Conservation (phyloP, 1,140 invertebrate genomes). For the Macrocentrus cingulum region DNA sequence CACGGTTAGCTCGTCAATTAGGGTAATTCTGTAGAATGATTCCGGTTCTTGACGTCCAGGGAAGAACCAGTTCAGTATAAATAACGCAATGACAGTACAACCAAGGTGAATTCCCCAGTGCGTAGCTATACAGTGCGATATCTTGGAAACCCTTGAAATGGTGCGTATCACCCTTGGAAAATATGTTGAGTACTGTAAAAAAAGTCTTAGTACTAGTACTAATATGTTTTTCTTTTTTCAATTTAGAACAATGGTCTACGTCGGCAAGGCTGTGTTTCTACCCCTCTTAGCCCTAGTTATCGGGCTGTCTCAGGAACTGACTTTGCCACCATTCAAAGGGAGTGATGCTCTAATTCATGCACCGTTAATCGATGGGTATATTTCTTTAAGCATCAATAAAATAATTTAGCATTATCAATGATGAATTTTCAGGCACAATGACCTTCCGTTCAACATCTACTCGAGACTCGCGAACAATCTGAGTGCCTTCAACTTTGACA, state of each 20-base stretch:
- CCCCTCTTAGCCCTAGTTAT: conserved; percentile 30
- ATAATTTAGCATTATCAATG: not conserved
- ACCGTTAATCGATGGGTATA: conserved; percentile 49
- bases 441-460: conserved; percentile 62
- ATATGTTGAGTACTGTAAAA: too few relatives aligned
- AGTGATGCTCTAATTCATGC: conserved; percentile 39
- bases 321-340: conserved; percentile 33
- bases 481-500: conserved; percentile 52
- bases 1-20: too few relatives aligned
- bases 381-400: not conserved
- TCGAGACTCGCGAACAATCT: conserved; percentile 58
- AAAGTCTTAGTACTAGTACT: too few relatives aligned
- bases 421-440: conserved; percentile 63
- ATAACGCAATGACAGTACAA: too few relatives aligned
- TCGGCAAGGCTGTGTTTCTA: conserved; percentile 24
- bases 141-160: too few relatives aligned
- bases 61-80: too few relatives aligned
- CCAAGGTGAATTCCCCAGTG: too few relatives aligned
- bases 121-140: too few relatives aligned
- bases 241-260: conserved; percentile 32
- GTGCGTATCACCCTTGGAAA: too few relatives aligned
- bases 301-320: conserved; percentile 34
- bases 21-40: too few relatives aligned
- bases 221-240: too few relatives aligned
- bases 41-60: too few relatives aligned